These are phyloP conservation scores for Octodonta nipae DNA, from an alignment of 2,888 invertebrate species.

Conservation along the genomic window DNA sequence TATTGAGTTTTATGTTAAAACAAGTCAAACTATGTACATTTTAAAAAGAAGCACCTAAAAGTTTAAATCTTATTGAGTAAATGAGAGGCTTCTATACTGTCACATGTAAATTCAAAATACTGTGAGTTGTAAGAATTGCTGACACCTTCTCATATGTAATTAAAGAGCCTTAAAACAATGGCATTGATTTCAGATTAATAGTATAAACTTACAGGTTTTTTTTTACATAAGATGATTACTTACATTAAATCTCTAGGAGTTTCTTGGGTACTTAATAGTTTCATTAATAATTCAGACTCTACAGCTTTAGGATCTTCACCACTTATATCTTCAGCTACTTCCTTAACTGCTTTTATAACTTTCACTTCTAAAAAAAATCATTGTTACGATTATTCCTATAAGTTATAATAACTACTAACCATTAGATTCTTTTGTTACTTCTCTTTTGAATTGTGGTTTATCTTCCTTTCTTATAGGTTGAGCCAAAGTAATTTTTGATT, in stretches of 20 bases:
- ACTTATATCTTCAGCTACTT: constrained; percentile 56
- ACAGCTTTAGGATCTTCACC: constrained; percentile 55
- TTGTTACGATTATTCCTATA: not conserved
- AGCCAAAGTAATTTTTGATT: constrained; percentile 23
- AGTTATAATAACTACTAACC: not conserved
- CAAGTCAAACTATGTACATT: too few relatives aligned
- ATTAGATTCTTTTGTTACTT: constrained; percentile 18
- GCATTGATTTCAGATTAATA: too few relatives aligned
- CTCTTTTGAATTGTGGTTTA: constrained; percentile 13
- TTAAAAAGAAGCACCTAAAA: too few relatives aligned
- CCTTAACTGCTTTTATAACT: constrained; percentile 50
- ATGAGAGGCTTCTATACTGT: too few relatives aligned
- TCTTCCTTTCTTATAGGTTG: constrained; percentile 22
- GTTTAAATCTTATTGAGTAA: too few relatives aligned
- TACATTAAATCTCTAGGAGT: constrained; percentile 5
- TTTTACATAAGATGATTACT: constrained; percentile 3
- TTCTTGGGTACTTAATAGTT: constrained; percentile 42
- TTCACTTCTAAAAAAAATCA: constrained; percentile 21
- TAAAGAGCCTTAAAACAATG: too few relatives aligned
- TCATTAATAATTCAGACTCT: constrained; percentile 59
- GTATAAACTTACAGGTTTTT: constrained; percentile 4
- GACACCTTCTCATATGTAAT: too few relatives aligned
- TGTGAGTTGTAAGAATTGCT: too few relatives aligned
- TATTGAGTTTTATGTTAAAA: too few relatives aligned
- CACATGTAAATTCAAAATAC: too few relatives aligned